phyloP scores from a whole-genome alignment of 2,797 vertebrate species.

The Melanotaenia pygmaea region DNA sequence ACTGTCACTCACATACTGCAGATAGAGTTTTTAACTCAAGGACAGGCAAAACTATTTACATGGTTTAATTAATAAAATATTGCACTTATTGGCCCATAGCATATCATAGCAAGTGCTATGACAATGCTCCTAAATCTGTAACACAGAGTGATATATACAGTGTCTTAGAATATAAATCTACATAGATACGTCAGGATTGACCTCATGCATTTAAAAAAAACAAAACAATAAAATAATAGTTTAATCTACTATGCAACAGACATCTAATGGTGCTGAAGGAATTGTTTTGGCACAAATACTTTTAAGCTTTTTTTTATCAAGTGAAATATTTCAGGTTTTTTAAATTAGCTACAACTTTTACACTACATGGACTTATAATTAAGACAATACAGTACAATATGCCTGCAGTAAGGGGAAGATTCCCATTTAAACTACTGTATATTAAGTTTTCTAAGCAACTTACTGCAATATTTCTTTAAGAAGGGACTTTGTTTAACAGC shows the following conservation, averaged over 20 bases:
- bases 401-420: constrained; percentile 13
- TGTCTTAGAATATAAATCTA: constrained; percentile 83
- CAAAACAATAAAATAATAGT: constrained; percentile 2
- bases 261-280: constrained; percentile 64
- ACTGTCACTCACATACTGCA: constrained; percentile 72
- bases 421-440: constrained; percentile 19
- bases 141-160: constrained; percentile 77
- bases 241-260: constrained; percentile 80
- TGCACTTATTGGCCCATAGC: constrained; percentile 99
- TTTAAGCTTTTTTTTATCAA: constrained; percentile 17
- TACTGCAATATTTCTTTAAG: constrained; percentile 21
- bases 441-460: constrained; percentile 21
- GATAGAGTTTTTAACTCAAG: constrained; percentile 72
- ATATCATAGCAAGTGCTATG: constrained; percentile 85
- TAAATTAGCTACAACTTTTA: constrained; percentile 26
- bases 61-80: constrained; percentile 95
- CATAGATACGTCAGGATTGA: constrained; percentile 77
- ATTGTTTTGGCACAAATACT: constrained; percentile 71
- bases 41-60: constrained; percentile 91
- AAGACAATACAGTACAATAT: constrained; percentile 35
- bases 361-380: constrained; percentile 29
- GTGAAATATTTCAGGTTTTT: constrained; percentile 42
- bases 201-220: constrained; percentile 69
- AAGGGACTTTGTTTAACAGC: constrained; percentile 35
- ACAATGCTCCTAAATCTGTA: constrained; percentile 90